A percentile compares a stretch with the other conserved stretches of the same genome.
phyloP scores from a whole-genome alignment of 2,888 invertebrate species.

The Agonopterix heracliana region DNA sequence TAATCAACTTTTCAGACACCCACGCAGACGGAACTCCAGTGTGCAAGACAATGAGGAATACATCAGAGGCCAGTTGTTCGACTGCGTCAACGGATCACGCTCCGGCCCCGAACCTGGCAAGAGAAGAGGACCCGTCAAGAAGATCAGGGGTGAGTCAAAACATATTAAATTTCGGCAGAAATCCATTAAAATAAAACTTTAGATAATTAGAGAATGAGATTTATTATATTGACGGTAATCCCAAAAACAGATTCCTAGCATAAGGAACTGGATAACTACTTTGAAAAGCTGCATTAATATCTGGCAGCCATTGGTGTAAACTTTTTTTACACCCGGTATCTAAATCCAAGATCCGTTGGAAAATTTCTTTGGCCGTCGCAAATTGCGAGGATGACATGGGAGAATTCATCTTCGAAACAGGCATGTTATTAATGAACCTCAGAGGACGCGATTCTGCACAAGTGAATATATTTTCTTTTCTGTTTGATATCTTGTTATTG shows the following conservation, averaged over 20 bases:
- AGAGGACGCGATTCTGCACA: not conserved
- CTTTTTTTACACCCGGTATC: slow-evolving; percentile 12
- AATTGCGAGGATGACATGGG: slow-evolving; percentile 6
- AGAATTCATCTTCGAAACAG: not conserved
- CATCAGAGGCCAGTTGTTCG: slow-evolving; percentile 11
- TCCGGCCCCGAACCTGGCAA: slow-evolving; percentile 8
- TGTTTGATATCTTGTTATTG: too few relatives aligned
- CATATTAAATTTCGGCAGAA: slow-evolving; percentile 13
- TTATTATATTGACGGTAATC: slow-evolving; percentile 6
- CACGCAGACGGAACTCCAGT: too few relatives aligned
- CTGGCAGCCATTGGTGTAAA: slow-evolving; percentile 6
- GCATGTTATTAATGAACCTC: not conserved
- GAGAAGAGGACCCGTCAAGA: slow-evolving; percentile 9
- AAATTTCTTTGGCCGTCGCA: slow-evolving; percentile 13
- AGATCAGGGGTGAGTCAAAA: slow-evolving; percentile 6
- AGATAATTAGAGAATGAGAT: too few relatives aligned
- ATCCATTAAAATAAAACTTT: slow-evolving; percentile 10
- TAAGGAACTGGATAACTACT: slow-evolving; percentile 14
- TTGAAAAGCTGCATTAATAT: slow-evolving; percentile 12
- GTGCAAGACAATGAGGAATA: slow-evolving; percentile 2
- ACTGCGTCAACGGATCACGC: slow-evolving; percentile 10
- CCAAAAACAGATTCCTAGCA: slow-evolving; percentile 6
- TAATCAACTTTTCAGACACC: too few relatives aligned
- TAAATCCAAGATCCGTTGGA: slow-evolving; percentile 18
- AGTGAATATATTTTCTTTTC: too few relatives aligned